Base-by-base conservation (phyloP, 2,888 invertebrate species). In the Athrips mouffetella region DNA sequence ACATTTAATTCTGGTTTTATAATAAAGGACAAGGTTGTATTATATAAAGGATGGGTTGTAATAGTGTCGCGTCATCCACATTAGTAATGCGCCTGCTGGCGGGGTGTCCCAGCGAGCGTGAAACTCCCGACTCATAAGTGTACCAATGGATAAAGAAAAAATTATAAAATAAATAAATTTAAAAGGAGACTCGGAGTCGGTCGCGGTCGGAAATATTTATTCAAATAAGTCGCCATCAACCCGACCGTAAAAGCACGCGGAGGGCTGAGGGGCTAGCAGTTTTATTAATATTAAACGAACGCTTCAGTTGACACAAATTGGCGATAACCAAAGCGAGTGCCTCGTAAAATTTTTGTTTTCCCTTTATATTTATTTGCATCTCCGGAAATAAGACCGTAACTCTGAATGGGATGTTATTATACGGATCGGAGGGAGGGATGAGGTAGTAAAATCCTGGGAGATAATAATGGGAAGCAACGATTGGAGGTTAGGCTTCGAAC, bases 241-340 rank as follows among this genome's bases (percentile, higher is more conserved):
- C 80, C 81, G 75, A 81, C 83, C 85, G 82, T 87, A 82, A 86
- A 84, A 81, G 78, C 72, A 76, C 75, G 76, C 74, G 64, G 73
- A 83, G 85, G 85, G 83, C 80, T 82, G 80, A 77, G 73, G 73
- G 76, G 76, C 78, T 73, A 79, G 78, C 77, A 76, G 72, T 83
- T 86, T 85, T 84, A 87, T 86, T 87, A 84, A 84, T 86, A 87
- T 85, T 85, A 82, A 87, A 86, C 77, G 83, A 83, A 86, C 78
- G 81, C 81, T 82, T 82, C 80, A 79, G 80, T 83, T 86, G 85
- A 85, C 84, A 82, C 81, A 83, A 84, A 84, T 86, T 85, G 85
- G 80, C 84, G 81, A 82, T 82, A 81, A 84, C 77, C 83, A 71
- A 82, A 81, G 73, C 73, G 77, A 78, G 71, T 66, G 62, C 67